phyloP scores from a whole-genome alignment of 2,888 invertebrate genomes.

The Drosophila leonis region DNA sequence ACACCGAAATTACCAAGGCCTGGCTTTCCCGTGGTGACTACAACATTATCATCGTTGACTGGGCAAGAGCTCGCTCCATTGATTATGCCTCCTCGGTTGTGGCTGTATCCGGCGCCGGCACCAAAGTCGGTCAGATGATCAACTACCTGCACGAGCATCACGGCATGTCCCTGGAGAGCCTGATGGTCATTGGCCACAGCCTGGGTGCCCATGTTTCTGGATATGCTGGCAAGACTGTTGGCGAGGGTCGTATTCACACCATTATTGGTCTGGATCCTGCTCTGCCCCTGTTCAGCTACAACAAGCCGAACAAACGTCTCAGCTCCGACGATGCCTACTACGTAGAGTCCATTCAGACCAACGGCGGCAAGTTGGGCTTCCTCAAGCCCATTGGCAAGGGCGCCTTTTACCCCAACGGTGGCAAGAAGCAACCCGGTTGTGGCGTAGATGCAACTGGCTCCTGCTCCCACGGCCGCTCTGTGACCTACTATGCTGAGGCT shows the following conservation, averaged over 20 bases:
- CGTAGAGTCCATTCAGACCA: slow-evolving; percentile 84
- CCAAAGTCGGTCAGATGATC: slow-evolving; percentile 75
- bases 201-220: slow-evolving; percentile 88
- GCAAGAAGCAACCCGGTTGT: slow-evolving; percentile 87
- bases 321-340: slow-evolving; percentile 77
- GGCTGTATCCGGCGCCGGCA: slow-evolving; percentile 75
- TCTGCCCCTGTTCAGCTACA: slow-evolving; percentile 73
- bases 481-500: slow-evolving; percentile 85
- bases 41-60: slow-evolving; percentile 88
- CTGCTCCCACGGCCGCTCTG: slow-evolving; percentile 86
- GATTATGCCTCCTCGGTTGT: slow-evolving; percentile 87
- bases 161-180: slow-evolving; percentile 85
- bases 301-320: slow-evolving; percentile 71
- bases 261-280: slow-evolving; percentile 86
- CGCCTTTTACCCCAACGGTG: slow-evolving; percentile 87
- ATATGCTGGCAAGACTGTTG: slow-evolving; percentile 87
- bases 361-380: slow-evolving; percentile 82
- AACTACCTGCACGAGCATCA: slow-evolving; percentile 85
- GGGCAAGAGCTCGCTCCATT: slow-evolving; percentile 87
- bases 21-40: slow-evolving; percentile 87
- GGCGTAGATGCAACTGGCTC: slow-evolving; percentile 81
- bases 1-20: slow-evolving; percentile 82
- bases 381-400: slow-evolving; percentile 84
- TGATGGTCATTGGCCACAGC: slow-evolving; percentile 87
- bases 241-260: slow-evolving; percentile 86